Percentiles rank a stretch among this genome's conserved stretches.
phyloP scores from a whole-genome alignment of 2,888 invertebrate species.

The Capitulum mitella region DNA sequence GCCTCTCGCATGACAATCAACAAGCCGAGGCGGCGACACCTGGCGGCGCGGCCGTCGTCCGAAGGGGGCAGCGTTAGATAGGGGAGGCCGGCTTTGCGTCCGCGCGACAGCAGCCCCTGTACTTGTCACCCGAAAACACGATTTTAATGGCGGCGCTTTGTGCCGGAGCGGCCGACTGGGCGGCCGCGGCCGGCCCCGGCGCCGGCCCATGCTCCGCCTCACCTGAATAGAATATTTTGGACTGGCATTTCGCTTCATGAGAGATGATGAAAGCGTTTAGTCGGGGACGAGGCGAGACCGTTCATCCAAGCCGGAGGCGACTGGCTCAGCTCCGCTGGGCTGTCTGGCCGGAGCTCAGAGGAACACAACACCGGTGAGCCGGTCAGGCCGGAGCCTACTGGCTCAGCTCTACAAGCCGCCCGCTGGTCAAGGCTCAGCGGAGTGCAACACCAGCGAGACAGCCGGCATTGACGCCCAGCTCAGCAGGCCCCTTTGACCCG shows the following conservation, averaged over 20 bases:
- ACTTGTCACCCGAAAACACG: constrained; percentile 22
- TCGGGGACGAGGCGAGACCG: background rate
- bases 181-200: background rate
- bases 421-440: no score
- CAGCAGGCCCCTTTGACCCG: no score
- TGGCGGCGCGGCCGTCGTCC: background rate
- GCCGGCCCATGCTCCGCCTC: background rate
- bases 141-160: constrained; percentile 11
- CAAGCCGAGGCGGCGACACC: background rate
- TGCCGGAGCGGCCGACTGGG: background rate
- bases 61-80: no score
- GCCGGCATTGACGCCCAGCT: no score
- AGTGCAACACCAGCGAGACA: no score
- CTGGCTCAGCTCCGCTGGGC: no score
- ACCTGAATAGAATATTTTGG: constrained; percentile 11
- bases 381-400: no score
- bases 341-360: no score
- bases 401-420: no score
- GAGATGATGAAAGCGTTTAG: background rate
- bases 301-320: background rate
- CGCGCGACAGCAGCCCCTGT: background rate
- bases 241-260: background rate
- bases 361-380: no score
- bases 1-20: background rate
- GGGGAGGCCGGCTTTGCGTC: background rate